Percentiles rank a stretch among this genome's conserved stretches.
Conservation (phyloP, 1,140 invertebrate species). For the Drosophila willistoni region DNA sequence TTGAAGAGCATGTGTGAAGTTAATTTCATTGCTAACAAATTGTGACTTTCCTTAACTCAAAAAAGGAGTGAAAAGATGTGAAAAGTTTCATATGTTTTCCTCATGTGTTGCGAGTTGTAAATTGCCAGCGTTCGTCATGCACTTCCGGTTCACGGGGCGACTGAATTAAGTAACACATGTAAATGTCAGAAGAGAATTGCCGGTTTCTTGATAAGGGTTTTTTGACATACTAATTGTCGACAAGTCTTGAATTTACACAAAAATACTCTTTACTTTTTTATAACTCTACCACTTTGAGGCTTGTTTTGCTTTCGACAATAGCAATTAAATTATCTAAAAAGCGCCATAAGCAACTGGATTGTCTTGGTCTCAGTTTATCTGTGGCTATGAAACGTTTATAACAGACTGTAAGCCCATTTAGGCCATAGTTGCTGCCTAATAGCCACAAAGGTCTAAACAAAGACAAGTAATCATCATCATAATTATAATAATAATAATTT, state of each 20-base stretch:
- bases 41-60: too few species aligned
- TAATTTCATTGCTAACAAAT: too few species aligned
- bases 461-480: conserved; percentile 48
- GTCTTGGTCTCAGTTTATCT: conserved; percentile 26
- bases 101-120: conserved; percentile 43
- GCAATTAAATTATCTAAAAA: conserved; percentile 19
- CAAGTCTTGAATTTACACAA: background rate
- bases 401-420: conserved; percentile 39
- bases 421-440: conserved; percentile 22
- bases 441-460: conserved; percentile 29
- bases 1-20: conserved; percentile 9
- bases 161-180: conserved; percentile 51
- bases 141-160: conserved; percentile 49
- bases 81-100: conserved; percentile 35
- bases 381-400: conserved; percentile 28
- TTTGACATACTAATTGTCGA: conserved; percentile 52
- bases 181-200: conserved; percentile 38
- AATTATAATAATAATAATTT: conserved; percentile 47
- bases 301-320: too few species aligned
- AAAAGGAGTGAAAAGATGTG: too few species aligned
- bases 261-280: background rate
- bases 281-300: background rate
- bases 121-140: conserved; percentile 54
- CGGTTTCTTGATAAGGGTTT: conserved; percentile 15
- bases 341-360: conserved; percentile 23